A percentile compares a stretch with the other conserved stretches of the same genome.
phyloP scores from a whole-genome alignment of 2,888 invertebrate species.

The Catonia carolina region DNA sequence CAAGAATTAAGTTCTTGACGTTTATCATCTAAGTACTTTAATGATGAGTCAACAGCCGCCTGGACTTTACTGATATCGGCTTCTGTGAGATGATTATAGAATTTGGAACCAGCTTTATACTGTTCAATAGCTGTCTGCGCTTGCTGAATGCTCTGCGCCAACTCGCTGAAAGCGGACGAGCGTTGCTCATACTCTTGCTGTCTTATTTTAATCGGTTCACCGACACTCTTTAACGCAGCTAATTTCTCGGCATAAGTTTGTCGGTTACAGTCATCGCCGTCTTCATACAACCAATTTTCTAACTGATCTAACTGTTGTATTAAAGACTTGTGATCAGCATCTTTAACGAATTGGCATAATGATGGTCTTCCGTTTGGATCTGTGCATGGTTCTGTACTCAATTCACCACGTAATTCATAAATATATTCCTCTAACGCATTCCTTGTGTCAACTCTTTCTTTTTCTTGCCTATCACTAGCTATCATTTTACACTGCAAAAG shows the following conservation, averaged over 20 bases:
- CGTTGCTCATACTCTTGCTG: slow-evolving; percentile 74
- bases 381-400: slow-evolving; percentile 54
- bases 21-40: slow-evolving; percentile 76
- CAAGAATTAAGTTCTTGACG: slow-evolving; percentile 57
- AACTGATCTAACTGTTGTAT: slow-evolving; percentile 64
- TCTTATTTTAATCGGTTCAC: slow-evolving; percentile 83
- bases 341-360: slow-evolving; percentile 67
- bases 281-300: slow-evolving; percentile 96
- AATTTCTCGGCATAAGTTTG: slow-evolving; percentile 56
- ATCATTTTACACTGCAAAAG: slow-evolving; percentile 64
- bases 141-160: slow-evolving; percentile 67
- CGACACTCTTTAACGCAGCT: slow-evolving; percentile 54
- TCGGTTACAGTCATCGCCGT: slow-evolving; percentile 87
- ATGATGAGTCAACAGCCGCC: slow-evolving; percentile 61
- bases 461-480: slow-evolving; percentile 83
- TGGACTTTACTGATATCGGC: slow-evolving; percentile 73
- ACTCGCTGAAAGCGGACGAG: slow-evolving; percentile 71
- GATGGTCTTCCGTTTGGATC: slow-evolving; percentile 45
- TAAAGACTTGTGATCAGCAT: slow-evolving; percentile 57
- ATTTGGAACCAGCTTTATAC: slow-evolving; percentile 49
- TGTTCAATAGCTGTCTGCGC: slow-evolving; percentile 73
- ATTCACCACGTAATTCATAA: slow-evolving; percentile 88
- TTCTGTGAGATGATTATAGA: slow-evolving; percentile 50
- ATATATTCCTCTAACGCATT: slow-evolving; percentile 98
- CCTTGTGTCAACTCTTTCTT: slow-evolving; percentile 89